Percentiles rank a stretch among this genome's conserved stretches.
These are phyloP conservation scores for Halichondria panicea DNA, from an alignment of 37 sponge, comb jelly and placozoan species.

Conservation along the genomic window DNA sequence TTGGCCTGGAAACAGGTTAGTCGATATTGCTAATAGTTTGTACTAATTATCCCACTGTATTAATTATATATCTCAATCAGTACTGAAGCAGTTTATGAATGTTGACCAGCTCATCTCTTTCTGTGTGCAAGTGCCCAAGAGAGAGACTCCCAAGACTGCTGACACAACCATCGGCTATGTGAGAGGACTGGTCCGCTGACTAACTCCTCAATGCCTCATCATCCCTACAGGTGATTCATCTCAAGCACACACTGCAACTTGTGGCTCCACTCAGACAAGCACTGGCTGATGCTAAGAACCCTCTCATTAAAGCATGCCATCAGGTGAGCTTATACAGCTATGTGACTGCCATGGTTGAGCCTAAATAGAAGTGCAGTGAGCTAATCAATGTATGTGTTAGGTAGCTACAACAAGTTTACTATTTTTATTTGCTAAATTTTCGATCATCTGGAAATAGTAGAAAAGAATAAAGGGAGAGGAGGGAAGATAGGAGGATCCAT, in stretches of 20 bases:
- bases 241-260: slow-evolving; percentile 93
- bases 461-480: too few relatives aligned
- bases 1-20: slow-evolving; percentile 72
- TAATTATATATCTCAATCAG: slow-evolving; percentile 8
- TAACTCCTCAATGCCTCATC: neutral
- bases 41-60: neutral
- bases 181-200: neutral
- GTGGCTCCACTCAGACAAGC: slow-evolving; percentile 75
- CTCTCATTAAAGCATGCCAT: slow-evolving; percentile 74
- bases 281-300: slow-evolving; percentile 58
- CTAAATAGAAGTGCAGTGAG: too few relatives aligned
- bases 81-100: slow-evolving; percentile 85
- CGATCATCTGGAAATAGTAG: too few relatives aligned
- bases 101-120: slow-evolving; percentile 89
- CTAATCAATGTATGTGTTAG: too few relatives aligned
- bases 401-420: too few relatives aligned
- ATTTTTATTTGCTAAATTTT: too few relatives aligned
- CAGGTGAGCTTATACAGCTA: slow-evolving; percentile 30
- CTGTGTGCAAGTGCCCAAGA: slow-evolving; percentile 86
- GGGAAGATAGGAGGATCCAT: too few relatives aligned
- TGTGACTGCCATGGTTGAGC: too few relatives aligned
- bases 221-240: slow-evolving; percentile 62
- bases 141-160: slow-evolving; percentile 89
- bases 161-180: slow-evolving; percentile 85
- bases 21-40: neutral